Evolutionary conservation across 2,113 vertebrate genomes (phyloP).

Genomic region (Cyprinus carpio): DNA sequence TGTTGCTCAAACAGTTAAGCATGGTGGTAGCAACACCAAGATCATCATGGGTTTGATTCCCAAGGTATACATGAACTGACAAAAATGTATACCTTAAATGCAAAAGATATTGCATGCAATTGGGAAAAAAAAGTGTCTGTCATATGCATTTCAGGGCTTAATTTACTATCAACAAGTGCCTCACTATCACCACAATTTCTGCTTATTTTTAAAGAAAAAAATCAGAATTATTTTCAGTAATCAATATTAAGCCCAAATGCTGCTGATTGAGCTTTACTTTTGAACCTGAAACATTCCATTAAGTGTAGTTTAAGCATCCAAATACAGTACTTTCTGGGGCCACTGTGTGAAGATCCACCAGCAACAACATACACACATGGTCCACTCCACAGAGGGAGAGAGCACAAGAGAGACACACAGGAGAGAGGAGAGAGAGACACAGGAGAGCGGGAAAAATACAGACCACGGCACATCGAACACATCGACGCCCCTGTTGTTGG

Average conservation of each 20-base stretch:
- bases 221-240: background rate
- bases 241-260: background rate
- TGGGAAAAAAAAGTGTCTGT: no score
- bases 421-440: slow-evolving; percentile 65
- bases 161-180: background rate
- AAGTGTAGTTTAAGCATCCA: slow-evolving; percentile 2
- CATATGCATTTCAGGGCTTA: no score
- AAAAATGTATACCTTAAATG: background rate
- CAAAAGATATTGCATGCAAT: no score
- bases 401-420: slow-evolving; percentile 71
- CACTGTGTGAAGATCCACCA: slow-evolving; percentile 37
- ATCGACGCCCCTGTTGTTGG: slow-evolving; percentile 50
- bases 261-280: background rate
- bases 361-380: slow-evolving; percentile 56
- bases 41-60: background rate
- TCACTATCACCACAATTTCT: background rate
- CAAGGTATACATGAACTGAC: background rate
- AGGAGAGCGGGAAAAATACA: slow-evolving; percentile 67
- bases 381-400: slow-evolving; percentile 75
- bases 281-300: background rate
- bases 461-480: slow-evolving; percentile 72
- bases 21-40: background rate
- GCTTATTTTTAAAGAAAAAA: background rate
- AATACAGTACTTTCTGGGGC: slow-evolving; percentile 4
- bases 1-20: background rate